Conservation (phyloP, 2,797 vertebrate genomes). For the Heterohyrax brucei region DNA sequence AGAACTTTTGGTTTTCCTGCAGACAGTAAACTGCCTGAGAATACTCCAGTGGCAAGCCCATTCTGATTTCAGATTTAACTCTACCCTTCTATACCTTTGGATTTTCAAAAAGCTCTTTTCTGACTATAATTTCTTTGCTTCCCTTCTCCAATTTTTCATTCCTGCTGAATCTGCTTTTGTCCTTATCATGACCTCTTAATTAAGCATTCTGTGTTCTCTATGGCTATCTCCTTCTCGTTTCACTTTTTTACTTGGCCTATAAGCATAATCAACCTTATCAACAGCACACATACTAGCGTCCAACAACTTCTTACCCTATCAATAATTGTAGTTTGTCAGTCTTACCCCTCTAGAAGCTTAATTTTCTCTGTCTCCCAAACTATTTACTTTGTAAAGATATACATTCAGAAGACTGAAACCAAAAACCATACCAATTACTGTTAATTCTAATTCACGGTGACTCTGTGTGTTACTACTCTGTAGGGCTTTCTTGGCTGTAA, state of each 20-base stretch:
- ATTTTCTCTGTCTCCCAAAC: not conserved
- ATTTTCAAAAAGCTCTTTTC: not conserved
- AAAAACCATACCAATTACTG: too few species aligned
- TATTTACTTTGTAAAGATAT: not conserved
- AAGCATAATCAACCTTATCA: not conserved
- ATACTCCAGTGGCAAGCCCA: not conserved
- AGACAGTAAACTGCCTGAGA: not conserved
- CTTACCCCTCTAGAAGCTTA: not conserved
- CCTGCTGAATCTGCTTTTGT: not conserved
- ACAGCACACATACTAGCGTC: not conserved
- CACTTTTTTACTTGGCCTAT: not conserved
- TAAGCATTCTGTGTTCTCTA: not conserved
- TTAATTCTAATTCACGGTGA: not conserved
- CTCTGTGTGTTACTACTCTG: too few species aligned
- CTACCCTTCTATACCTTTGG: not conserved
- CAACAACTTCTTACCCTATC: not conserved
- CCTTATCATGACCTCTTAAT: not conserved
- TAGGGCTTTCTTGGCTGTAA: too few species aligned
- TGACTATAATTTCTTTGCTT: not conserved
- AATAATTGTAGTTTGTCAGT: not conserved
- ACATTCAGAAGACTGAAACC: not conserved
- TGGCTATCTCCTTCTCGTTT: not conserved
- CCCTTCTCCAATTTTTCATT: not conserved
- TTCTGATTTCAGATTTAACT: conserved; percentile 41
- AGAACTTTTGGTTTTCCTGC: conserved; percentile 47